These are phyloP conservation scores for Fragum sueziense DNA, from an alignment of 2,888 invertebrate species.

Conservation along the genomic window DNA sequence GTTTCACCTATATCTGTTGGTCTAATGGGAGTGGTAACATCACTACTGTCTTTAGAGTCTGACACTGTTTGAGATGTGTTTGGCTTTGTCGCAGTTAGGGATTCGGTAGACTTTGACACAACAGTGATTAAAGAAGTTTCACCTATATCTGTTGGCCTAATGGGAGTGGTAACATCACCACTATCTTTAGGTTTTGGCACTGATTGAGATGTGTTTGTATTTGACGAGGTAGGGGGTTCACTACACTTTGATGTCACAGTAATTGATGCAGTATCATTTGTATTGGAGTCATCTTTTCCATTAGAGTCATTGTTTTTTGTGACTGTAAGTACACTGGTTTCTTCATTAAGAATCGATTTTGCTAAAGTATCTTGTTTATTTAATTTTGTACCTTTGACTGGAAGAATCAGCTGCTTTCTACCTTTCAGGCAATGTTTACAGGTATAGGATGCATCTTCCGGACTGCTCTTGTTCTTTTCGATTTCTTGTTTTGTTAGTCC, in stretches of 20 bases:
- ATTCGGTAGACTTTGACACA: background rate
- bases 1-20: too few species aligned
- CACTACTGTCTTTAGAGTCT: background rate
- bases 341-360: background rate
- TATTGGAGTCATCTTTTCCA: too few species aligned
- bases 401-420: too few species aligned
- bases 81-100: background rate
- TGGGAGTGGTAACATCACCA: too few species aligned
- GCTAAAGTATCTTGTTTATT: background rate
- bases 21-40: too few species aligned
- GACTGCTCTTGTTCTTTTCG: background rate
- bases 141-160: too few species aligned
- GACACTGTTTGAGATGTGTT: background rate
- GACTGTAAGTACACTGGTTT: too few species aligned
- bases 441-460: background rate
- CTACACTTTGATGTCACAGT: background rate
- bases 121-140: background rate
- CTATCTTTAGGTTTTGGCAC: too few species aligned
- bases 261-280: too few species aligned
- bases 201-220: too few species aligned
- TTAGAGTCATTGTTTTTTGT: too few species aligned
- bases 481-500: background rate
- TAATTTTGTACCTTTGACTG: too few species aligned
- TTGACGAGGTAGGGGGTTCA: background rate
- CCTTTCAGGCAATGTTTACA: background rate